These are phyloP conservation scores for Teleopsis dalmanni DNA, from an alignment of 1,140 invertebrate species.

Conservation along the genomic window DNA sequence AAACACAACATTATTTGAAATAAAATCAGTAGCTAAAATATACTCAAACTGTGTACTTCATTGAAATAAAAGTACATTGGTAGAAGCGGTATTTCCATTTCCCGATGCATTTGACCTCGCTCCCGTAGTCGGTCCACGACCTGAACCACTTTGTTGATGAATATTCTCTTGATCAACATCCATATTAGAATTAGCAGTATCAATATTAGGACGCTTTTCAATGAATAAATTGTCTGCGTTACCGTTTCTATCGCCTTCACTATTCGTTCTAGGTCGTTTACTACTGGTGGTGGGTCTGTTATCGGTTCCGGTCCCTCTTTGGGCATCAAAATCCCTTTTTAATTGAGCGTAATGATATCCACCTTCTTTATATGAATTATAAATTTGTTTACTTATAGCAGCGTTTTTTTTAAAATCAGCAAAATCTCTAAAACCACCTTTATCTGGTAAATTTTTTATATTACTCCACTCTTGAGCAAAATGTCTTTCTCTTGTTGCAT, in stretches of 20 bases:
- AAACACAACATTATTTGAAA: no score
- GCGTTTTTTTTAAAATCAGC: slow-evolving; percentile 4
- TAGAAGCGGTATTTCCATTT: not conserved
- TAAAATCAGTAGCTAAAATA: no score
- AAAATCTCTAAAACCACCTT: slow-evolving; percentile 9
- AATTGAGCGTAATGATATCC: slow-evolving; percentile 3
- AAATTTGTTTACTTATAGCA: slow-evolving; percentile 4
- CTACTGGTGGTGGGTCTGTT: no score
- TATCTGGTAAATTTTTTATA: slow-evolving; percentile 10
- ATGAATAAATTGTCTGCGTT: not conserved
- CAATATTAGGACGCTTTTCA: not conserved
- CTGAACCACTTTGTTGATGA: slow-evolving; percentile 12
- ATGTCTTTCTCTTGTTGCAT: slow-evolving; percentile 12
- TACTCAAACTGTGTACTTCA: no score
- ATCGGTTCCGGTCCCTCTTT: no score
- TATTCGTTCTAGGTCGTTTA: not conserved
- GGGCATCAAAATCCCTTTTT: not conserved
- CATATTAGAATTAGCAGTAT: slow-evolving; percentile 11
- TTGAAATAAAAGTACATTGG: no score
- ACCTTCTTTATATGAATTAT: slow-evolving; percentile 3
- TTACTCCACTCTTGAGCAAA: slow-evolving; percentile 2
- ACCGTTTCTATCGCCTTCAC: not conserved
- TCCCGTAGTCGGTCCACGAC: slow-evolving; percentile 13
- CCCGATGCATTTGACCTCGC: not conserved
- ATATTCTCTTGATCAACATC: slow-evolving; percentile 8